Evolutionary conservation across 2,113 vertebrate genomes (phyloP), one percentile per base, ranked within the genome.

Genomic region (Meles meles): DNA sequence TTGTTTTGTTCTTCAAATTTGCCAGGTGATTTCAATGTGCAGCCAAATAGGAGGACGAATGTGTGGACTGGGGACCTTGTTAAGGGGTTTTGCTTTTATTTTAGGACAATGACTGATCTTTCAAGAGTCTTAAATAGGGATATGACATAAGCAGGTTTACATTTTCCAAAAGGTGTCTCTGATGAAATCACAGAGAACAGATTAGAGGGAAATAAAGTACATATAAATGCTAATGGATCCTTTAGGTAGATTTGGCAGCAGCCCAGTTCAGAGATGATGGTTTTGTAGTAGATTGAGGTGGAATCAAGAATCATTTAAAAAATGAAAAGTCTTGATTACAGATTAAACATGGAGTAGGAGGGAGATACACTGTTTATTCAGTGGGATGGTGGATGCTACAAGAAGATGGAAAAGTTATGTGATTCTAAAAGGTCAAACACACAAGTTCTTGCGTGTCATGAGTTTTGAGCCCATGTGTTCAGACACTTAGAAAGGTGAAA

Each of bases 161-260:
- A 55, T 92, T 82, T 97, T 90, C 18, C 18, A 49, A 76, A 97
- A 91, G 77, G 39, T 39, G 14, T 76, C 39, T 65, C 65, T 92
- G 84, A 27, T 72, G 52, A 89, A 98, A 94, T 84, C 81, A 74
- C 81, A 79, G 85, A 81, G 49, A 86, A 82, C 31, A 93, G 72
- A 94, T 55, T 8, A 67, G 57, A 86, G 67, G 21, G 39, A 79
- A 67, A 72, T 87, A 72, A 84, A 65, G 12, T 39, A 90, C n/a
- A 79, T 69, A 5, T n/a, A 44, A 52, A 80, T 80, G 47, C 44
- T 86, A 72, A 15, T 79, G 49, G 52, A 59, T 42, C 49, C 59
- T 82, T 49, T 25, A 44, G 72, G 92, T 88, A 52, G 25, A 15
- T 87, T 94, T 69, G 80, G 55, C 69, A 92, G 27, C 47, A 91